A percentile compares a stretch with the other conserved stretches of the same genome.
Evolutionary conservation across 2,797 vertebrate species (phyloP).

Genomic region (Lutjanus argentimaculatus): DNA sequence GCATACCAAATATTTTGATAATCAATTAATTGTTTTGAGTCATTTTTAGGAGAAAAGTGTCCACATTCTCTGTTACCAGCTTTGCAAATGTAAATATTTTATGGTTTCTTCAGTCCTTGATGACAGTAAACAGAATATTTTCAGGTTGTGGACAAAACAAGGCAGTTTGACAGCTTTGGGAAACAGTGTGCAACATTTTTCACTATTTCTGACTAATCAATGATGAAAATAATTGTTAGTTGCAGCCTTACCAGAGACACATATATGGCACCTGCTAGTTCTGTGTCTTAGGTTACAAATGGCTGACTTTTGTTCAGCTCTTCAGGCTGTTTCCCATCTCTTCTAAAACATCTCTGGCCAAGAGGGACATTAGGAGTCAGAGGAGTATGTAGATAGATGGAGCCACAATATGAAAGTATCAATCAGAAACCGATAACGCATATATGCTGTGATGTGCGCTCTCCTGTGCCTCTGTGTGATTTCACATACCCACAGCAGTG

Average conservation of each 20-base stretch:
- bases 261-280: slow-evolving; percentile 7
- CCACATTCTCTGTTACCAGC: no score
- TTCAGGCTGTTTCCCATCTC: slow-evolving; percentile 24
- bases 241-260: not conserved
- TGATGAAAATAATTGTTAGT: no score
- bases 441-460: slow-evolving; percentile 8
- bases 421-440: slow-evolving; percentile 48
- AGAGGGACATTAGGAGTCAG: slow-evolving; percentile 31
- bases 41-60: no score
- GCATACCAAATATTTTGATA: not conserved
- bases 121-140: no score
- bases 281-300: slow-evolving; percentile 23
- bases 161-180: no score
- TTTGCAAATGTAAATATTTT: no score
- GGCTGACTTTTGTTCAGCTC: slow-evolving; percentile 47
- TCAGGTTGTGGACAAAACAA: no score
- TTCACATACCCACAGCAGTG: not conserved
- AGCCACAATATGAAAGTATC: slow-evolving; percentile 43
- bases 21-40: no score
- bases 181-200: no score
- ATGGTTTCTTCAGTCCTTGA: no score
- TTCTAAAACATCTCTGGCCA: slow-evolving; percentile 34
- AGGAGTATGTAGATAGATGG: slow-evolving; percentile 17
- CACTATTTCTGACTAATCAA: no score
- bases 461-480: slow-evolving; percentile 1